Evolutionary conservation across 2,797 vertebrate genomes (phyloP).

Genomic region (Myiotriccus ornatus): DNA sequence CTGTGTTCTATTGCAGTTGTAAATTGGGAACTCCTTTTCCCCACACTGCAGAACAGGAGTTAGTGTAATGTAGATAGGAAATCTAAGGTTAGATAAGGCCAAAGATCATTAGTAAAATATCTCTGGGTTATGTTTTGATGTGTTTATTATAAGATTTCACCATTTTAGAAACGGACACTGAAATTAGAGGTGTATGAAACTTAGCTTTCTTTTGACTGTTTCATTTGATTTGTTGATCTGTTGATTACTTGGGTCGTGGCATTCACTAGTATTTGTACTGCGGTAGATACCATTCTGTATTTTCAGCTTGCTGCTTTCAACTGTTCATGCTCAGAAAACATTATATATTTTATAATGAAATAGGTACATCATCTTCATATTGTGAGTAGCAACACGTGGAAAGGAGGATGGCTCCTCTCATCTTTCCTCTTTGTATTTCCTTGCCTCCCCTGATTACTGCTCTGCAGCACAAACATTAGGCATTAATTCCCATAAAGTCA

Average conservation of each 20-base stretch:
- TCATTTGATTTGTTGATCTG: neutral
- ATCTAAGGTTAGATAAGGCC: neutral
- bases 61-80: neutral
- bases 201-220: neutral
- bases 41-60: neutral
- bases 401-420: neutral
- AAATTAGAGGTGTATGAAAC: neutral
- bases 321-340: neutral
- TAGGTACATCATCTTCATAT: neutral
- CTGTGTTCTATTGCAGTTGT: neutral
- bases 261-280: neutral
- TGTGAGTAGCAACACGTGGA: neutral
- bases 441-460: neutral
- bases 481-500: neutral
- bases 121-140: neutral
- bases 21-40: neutral
- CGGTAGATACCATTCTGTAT: neutral
- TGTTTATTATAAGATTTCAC: neutral
- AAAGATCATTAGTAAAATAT: neutral
- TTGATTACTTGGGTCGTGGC: neutral
- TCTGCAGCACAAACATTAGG: neutral
- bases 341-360: neutral
- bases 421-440: neutral
- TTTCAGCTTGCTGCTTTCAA: neutral
- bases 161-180: neutral